These are phyloP conservation scores for Dendrolimus houi DNA, from an alignment of 2,888 invertebrate species.

Conservation along the genomic window DNA sequence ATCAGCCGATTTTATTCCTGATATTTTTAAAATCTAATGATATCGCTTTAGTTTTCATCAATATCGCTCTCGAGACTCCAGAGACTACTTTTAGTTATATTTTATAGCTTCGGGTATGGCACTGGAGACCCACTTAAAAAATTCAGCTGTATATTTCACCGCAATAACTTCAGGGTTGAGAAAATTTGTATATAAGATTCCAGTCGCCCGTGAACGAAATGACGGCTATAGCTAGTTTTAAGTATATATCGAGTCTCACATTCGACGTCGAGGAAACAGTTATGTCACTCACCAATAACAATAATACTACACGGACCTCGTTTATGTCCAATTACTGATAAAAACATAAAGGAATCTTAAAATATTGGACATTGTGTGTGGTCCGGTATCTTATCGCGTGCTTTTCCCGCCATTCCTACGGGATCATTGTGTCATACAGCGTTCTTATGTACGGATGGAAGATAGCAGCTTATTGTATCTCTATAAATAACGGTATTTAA, in stretches of 20 bases:
- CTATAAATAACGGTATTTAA: not conserved
- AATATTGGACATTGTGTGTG: not conserved
- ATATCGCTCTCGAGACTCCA: too few relatives aligned
- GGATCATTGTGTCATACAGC: slow-evolving; percentile 5
- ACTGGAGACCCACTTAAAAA: too few relatives aligned
- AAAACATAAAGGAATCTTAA: not conserved
- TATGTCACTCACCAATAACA: not conserved
- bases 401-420: slow-evolving; percentile 3
- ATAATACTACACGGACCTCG: not conserved
- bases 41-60: too few relatives aligned
- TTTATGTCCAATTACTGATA: not conserved
- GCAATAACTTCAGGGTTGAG: too few relatives aligned
- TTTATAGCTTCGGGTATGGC: too few relatives aligned
- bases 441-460: not conserved
- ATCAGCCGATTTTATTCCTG: too few relatives aligned
- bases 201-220: too few relatives aligned
- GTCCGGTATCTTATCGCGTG: not conserved
- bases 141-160: too few relatives aligned
- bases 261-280: not conserved
- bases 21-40: too few relatives aligned
- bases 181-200: too few relatives aligned
- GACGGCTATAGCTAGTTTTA: too few relatives aligned
- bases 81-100: too few relatives aligned
- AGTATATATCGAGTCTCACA: not conserved
- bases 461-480: not conserved